Evolutionary conservation across 1,140 invertebrate species (phyloP).

Genomic region (Gonatopus flavifemur): DNA sequence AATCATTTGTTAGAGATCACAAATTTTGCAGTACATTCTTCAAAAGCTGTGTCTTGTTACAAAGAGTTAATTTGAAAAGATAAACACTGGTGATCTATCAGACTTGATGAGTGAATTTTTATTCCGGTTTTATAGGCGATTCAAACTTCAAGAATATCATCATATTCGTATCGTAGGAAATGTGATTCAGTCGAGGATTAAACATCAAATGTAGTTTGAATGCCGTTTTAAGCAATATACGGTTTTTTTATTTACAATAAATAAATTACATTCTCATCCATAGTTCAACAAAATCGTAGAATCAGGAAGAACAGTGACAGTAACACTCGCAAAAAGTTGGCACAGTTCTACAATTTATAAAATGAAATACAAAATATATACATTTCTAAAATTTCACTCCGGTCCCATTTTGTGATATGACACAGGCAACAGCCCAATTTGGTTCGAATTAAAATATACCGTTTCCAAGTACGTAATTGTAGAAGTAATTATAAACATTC

Average conservation of each 20-base stretch:
- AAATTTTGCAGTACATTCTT: too few relatives aligned
- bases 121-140: not conserved
- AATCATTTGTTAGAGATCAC: not conserved
- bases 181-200: not conserved
- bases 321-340: conserved; percentile 38
- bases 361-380: conserved; percentile 26
- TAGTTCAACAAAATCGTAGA: conserved; percentile 48
- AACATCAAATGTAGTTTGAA: not conserved
- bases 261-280: conserved; percentile 54
- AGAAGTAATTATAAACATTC: too few relatives aligned
- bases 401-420: conserved; percentile 46
- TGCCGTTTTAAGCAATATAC: conserved; percentile 45
- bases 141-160: conserved; percentile 2
- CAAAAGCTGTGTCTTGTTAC: too few relatives aligned
- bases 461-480: too few relatives aligned
- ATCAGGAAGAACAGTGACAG: conserved; percentile 40
- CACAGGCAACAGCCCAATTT: conserved; percentile 29
- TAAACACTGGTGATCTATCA: too few relatives aligned
- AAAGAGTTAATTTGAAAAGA: too few relatives aligned
- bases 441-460: conserved; percentile 23
- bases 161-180: not conserved
- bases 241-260: conserved; percentile 57
- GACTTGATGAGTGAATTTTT: not conserved
- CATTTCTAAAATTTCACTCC: conserved; percentile 40
- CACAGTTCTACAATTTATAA: conserved; percentile 27